phyloP scores from a whole-genome alignment of 2,113 vertebrate genomes.

The Leiothrix lutea region DNA sequence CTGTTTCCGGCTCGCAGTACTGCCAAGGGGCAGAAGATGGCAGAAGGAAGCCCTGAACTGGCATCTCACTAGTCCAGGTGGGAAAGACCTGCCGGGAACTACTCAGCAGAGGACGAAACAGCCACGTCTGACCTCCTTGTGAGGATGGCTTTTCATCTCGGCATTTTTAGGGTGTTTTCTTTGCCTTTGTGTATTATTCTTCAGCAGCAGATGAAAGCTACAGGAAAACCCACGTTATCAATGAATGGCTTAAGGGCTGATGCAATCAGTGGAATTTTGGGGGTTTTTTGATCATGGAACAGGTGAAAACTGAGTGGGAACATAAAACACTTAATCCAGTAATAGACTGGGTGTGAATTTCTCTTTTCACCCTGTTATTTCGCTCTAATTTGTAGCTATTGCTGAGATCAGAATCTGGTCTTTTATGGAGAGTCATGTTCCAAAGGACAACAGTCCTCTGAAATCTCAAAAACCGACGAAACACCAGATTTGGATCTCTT shows the following conservation, averaged over 20 bases:
- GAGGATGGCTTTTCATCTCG: neutral
- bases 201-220: neutral
- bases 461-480: neutral
- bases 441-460: neutral
- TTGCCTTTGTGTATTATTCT: neutral
- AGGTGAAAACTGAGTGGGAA: neutral
- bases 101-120: neutral
- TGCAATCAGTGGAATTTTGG: rapidly evolving
- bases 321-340: neutral
- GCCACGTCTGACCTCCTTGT: neutral
- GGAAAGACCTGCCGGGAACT: neutral
- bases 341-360: neutral
- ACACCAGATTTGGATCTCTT: neutral
- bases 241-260: neutral
- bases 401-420: neutral
- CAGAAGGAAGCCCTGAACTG: conserved; percentile 42
- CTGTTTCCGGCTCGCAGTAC: neutral
- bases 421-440: neutral
- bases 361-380: neutral
- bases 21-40: conserved; percentile 19
- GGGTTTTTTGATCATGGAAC: neutral
- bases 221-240: rapidly evolving
- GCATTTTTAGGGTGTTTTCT: neutral
- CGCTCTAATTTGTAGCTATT: neutral
- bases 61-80: neutral